These are phyloP conservation scores for Danio tinwini DNA, from an alignment of 2,797 vertebrate genomes.

Conservation along the genomic window DNA sequence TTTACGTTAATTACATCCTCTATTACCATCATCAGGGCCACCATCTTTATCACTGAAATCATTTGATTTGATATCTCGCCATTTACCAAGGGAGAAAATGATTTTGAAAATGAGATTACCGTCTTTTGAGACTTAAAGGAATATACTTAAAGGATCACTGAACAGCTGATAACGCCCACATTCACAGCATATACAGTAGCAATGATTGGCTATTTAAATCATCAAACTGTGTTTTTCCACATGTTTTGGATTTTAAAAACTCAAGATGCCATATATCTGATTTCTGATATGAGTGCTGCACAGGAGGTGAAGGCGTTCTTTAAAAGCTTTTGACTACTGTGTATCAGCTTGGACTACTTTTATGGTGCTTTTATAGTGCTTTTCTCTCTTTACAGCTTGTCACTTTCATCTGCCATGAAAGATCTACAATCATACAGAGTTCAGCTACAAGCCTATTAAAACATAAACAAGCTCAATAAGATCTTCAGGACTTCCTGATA, in stretches of 20 bases:
- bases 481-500: conserved; percentile 1
- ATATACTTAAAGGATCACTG: not conserved
- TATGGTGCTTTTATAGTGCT: not conserved
- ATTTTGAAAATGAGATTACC: not conserved
- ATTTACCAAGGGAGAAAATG: conserved; percentile 18
- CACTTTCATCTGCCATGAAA: not conserved
- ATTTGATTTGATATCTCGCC: conserved; percentile 13
- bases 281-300: not conserved
- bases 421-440: not conserved
- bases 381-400: not conserved
- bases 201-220: not conserved
- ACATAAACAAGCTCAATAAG: not conserved
- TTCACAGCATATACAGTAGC: not conserved
- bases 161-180: not conserved
- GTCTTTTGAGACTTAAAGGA: not conserved
- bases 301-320: not conserved
- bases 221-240: not conserved
- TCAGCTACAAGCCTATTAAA: not conserved
- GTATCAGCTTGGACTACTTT: not conserved
- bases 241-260: not conserved
- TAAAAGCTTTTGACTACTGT: not conserved
- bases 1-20: conserved; percentile 28
- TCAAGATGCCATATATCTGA: not conserved
- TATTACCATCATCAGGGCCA: conserved; percentile 30
- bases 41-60: conserved; percentile 18